Conservation (phyloP, 1,140 invertebrate genomes). For the Brachionus sp. region DNA sequence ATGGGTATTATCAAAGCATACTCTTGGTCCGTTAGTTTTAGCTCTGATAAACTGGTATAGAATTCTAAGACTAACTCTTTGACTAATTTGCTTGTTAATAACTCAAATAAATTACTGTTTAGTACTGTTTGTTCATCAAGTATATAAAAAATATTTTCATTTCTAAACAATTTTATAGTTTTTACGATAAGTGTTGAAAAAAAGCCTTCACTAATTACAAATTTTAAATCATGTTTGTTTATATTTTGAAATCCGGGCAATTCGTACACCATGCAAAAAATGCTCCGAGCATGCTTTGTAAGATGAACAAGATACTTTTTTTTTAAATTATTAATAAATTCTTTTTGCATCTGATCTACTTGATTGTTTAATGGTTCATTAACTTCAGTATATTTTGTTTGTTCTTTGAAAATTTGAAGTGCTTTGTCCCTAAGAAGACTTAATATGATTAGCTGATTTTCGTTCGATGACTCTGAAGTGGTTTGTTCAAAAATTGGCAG, state of each 20-base stretch:
- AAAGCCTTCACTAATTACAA: not conserved
- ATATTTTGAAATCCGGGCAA: slow-evolving; percentile 20
- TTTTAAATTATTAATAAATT: not conserved
- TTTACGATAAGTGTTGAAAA: not conserved
- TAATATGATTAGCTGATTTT: not conserved
- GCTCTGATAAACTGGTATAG: not conserved
- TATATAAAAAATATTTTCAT: slow-evolving; percentile 1
- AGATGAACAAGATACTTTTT: not conserved
- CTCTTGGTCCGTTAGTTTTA: not conserved
- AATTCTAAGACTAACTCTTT: slow-evolving; percentile 39
- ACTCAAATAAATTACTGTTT: not conserved
- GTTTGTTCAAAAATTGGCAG: not conserved
- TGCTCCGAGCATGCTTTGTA: not conserved
- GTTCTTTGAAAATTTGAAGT: not conserved
- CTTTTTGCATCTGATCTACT: not conserved
- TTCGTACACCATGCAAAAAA: not conserved
- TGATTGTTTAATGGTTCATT: not conserved
- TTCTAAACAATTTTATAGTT: not conserved
- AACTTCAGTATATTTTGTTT: not conserved
- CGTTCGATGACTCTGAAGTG: not conserved
- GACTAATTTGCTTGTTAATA: not conserved
- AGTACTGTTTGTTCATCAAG: not conserved
- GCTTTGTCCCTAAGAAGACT: slow-evolving; percentile 1
- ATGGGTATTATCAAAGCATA: not conserved
- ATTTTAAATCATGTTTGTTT: not conserved